Conservation (phyloP, 37 sponge, comb jelly and placozoan species). For the Beroe forskalii region DNA sequence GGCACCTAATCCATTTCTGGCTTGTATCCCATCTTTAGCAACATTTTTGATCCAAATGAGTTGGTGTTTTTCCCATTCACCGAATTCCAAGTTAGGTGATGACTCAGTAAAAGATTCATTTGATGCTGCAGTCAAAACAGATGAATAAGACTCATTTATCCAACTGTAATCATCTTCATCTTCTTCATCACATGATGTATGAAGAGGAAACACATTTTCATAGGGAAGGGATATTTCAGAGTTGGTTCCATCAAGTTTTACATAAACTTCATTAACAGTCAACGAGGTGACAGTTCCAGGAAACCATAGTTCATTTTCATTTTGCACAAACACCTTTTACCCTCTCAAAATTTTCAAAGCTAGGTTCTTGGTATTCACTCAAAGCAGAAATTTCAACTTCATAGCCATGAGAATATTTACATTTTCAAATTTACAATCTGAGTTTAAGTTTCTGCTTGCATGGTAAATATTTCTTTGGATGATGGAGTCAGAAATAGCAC, state of each 20-base stretch:
- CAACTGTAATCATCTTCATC: not conserved
- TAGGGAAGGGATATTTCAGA: not conserved
- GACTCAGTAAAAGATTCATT: too few species aligned
- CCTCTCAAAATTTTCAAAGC: conserved; percentile 22
- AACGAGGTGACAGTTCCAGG: conserved; percentile 50
- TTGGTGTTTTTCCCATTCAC: conserved; percentile 40
- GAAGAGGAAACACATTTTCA: conserved; percentile 47
- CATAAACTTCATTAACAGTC: not conserved
- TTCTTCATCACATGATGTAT: too few species aligned
- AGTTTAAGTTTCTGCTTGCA: conserved; percentile 45
- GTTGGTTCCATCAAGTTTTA: conserved; percentile 17
- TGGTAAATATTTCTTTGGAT: conserved; percentile 38
- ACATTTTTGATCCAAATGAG: conserved; percentile 1
- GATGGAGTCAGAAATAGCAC: conserved; percentile 50
- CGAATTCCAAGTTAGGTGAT: not conserved
- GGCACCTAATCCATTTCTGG: not conserved
- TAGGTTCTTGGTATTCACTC: conserved; percentile 20
- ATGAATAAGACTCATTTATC: not conserved
- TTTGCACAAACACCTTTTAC: conserved; percentile 52
- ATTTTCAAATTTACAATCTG: conserved; percentile 11
- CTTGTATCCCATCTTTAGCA: not conserved
- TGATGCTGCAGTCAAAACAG: too few species aligned
- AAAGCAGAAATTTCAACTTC: not conserved
- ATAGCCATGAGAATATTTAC: conserved; percentile 40
- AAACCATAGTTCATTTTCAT: conserved; percentile 15